Base-by-base conservation (phyloP, 1,140 invertebrate species). In the Andrena cerasifolii region DNA sequence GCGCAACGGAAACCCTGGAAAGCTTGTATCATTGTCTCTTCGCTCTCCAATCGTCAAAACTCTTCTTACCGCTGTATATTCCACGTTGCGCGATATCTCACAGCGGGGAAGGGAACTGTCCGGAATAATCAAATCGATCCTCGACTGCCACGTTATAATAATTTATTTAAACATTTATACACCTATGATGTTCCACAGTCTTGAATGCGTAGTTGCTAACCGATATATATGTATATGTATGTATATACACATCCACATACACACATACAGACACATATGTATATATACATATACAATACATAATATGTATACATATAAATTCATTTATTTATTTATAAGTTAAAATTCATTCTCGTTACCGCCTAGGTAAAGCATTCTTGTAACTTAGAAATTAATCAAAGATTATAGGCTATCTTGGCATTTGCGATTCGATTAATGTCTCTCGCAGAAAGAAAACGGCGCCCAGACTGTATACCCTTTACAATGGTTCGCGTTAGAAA, bases 401-500 rank as follows among this genome's bases (percentile, higher is more conserved):
- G 53, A 67, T 70, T 61, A 76, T 80, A 58, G 49, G n/a, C 67
- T 70, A 75, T 66, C 56, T 47, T 77, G 54, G 31, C 65, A n/a
- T 26, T 80, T 36, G 61, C 40, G 33, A 49, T 21, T 40, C 33
- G 67, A 56, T 65, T 75, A 24, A 74, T 68, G 86, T 81, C 62
- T 82, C 87, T 36, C 83, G 94, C 94, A 94, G 76, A 40, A 40
- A 40, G 10, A 40, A 86, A 92, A 67, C 96, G 0, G 94, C 94
- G 2, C 96, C 96, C 85, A 93, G 96, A 49, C 92, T 90, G 1
- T 94, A 59, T 14, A 89, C 93, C 59, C 40, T 66, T 82, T 80
- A 73, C 61, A 96, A 96, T 16, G 94, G 94, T 89, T 96, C 95
- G 82, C 93, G 0, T 97, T 96, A 86, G 28, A 56, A 51, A n/a